Percentiles rank a stretch among this genome's conserved stretches.
These are phyloP conservation scores for Chauna torquata DNA, from an alignment of 2,113 vertebrate genomes.

Conservation along the genomic window DNA sequence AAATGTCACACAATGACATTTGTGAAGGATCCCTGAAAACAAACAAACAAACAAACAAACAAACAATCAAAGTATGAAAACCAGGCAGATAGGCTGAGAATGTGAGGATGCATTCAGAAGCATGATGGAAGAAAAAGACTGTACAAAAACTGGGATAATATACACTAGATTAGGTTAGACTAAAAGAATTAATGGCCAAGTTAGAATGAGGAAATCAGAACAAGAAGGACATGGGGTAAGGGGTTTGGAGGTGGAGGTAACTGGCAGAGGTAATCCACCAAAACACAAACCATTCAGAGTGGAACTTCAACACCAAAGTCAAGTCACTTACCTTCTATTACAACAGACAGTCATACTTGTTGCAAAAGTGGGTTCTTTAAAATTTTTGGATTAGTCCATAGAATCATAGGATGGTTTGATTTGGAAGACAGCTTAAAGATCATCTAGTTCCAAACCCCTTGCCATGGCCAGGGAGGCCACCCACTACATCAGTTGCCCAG, in stretches of 20 bases:
- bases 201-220: not conserved
- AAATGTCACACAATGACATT: not conserved
- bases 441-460: no score
- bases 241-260: not conserved
- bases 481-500: no score
- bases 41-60: no score
- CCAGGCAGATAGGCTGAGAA: not conserved
- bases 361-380: no score
- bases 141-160: not conserved
- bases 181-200: not conserved
- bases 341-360: not conserved
- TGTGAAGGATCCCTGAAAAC: not conserved
- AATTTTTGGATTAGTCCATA: no score
- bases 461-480: no score
- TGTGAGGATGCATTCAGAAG: not conserved
- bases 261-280: fast-evolving
- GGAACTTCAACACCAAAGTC: not conserved
- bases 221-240: not conserved
- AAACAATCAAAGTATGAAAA: not conserved
- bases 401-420: no score
- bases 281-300: not conserved
- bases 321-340: not conserved
- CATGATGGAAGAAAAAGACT: not conserved
- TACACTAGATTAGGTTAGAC: not conserved
- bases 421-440: no score